Percentiles rank a stretch among this genome's conserved stretches.
phyloP scores from a whole-genome alignment of 2,797 vertebrate genomes.

The Ptychobarbus kaznakovi region DNA sequence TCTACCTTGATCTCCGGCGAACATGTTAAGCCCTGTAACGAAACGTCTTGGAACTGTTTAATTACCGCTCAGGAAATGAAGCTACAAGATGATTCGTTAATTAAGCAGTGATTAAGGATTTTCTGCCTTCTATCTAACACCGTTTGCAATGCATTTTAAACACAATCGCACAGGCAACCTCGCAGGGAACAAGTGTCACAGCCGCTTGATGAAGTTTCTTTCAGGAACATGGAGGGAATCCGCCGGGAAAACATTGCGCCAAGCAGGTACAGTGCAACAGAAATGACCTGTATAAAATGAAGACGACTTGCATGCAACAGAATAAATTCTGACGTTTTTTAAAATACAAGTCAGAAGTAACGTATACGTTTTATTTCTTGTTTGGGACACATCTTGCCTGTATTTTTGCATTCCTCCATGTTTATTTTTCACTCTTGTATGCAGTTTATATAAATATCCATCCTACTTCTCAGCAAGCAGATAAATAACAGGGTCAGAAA shows the following conservation, averaged over 20 bases:
- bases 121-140: slow-evolving; percentile 84
- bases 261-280: not conserved
- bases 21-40: slow-evolving; percentile 89
- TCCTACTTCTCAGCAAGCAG: not conserved
- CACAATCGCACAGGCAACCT: slow-evolving; percentile 80
- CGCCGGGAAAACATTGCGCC: slow-evolving; percentile 1
- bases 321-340: not conserved
- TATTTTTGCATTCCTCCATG: not conserved
- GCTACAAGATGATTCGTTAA: slow-evolving; percentile 90
- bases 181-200: slow-evolving; percentile 81
- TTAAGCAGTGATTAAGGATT: slow-evolving; percentile 89
- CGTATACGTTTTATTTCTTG: no score
- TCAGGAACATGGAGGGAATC: slow-evolving; percentile 46
- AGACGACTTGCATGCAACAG: not conserved
- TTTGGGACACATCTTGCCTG: not conserved
- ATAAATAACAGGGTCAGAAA: slow-evolving; percentile 2
- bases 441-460: not conserved
- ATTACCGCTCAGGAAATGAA: slow-evolving; percentile 87
- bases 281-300: not conserved
- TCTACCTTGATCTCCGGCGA: slow-evolving; percentile 88
- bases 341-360: not conserved
- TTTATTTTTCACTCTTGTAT: not conserved
- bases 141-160: slow-evolving; percentile 86
- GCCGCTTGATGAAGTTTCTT: slow-evolving; percentile 80
- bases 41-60: slow-evolving; percentile 87